phyloP scores from a whole-genome alignment of 2,113 vertebrate species.

The Callaeas wilsoni region DNA sequence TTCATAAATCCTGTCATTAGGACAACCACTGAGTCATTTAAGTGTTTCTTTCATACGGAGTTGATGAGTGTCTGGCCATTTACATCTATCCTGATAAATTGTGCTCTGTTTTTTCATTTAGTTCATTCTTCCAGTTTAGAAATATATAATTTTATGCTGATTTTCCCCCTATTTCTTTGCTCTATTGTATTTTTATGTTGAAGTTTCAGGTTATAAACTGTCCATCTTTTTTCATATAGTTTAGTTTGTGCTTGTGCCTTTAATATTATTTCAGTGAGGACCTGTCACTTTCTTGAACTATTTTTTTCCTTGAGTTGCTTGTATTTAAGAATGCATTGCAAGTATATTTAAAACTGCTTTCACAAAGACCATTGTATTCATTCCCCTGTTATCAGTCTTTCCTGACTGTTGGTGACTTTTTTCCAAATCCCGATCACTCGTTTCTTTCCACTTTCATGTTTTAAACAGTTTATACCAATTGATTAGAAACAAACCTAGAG shows the following conservation, averaged over 20 bases:
- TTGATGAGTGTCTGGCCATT: neutral
- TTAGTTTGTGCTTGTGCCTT: neutral
- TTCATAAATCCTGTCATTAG: neutral
- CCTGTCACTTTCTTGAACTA: neutral
- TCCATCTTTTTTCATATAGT: neutral
- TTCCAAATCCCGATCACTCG: neutral
- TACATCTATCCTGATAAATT: neutral
- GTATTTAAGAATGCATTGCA: neutral
- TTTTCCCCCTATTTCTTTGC: neutral
- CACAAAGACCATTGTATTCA: neutral
- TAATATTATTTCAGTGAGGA: conserved; percentile 1
- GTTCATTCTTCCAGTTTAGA: neutral
- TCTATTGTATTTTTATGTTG: neutral
- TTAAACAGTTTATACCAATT: neutral
- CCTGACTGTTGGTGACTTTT: neutral
- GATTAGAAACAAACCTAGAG: neutral
- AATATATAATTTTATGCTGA: neutral
- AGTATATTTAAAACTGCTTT: neutral
- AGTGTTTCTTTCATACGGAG: neutral
- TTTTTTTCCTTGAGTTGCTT: neutral
- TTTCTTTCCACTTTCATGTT: neutral
- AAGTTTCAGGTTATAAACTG: neutral
- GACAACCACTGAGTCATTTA: neutral
- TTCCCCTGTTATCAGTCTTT: neutral
- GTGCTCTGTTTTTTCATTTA: neutral